Conservation (phyloP, 1,140 invertebrate species). For the Amphibalanus amphitrite region DNA sequence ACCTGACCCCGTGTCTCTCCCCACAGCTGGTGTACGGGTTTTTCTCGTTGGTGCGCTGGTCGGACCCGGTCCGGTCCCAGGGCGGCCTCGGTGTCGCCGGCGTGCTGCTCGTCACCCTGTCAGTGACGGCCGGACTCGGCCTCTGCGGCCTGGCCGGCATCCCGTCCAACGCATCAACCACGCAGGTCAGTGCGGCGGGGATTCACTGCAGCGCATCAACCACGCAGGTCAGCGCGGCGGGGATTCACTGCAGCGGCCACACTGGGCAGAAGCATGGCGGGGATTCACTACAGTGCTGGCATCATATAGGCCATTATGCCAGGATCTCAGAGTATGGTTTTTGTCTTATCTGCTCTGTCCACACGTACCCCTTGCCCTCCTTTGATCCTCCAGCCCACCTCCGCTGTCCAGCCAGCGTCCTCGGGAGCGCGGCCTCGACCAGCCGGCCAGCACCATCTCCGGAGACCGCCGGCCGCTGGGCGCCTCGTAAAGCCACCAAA, state of each 20-base stretch:
- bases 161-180: constrained; percentile 89
- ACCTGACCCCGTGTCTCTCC: constrained; percentile 10
- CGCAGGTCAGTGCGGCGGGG: constrained; percentile 68
- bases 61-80: constrained; percentile 62
- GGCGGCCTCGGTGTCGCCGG: constrained; percentile 69
- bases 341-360: too few relatives aligned
- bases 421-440: not conserved
- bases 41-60: constrained; percentile 55
- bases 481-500: not conserved
- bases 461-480: not conserved
- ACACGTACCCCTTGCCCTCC: too few relatives aligned
- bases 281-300: too few relatives aligned
- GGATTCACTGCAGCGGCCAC: too few relatives aligned
- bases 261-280: too few relatives aligned
- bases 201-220: too few relatives aligned
- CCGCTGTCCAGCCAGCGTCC: not conserved
- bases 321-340: too few relatives aligned
- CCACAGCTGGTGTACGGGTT: constrained; percentile 60
- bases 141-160: constrained; percentile 83
- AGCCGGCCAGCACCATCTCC: not conserved
- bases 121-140: constrained; percentile 71
- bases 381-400: too few relatives aligned
- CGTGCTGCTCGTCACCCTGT: constrained; percentile 63
- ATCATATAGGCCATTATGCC: too few relatives aligned
- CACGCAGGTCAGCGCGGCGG: constrained; percentile 65